A percentile compares a stretch with the other conserved stretches of the same genome.
phyloP scores from a whole-genome alignment of 2,888 invertebrate species.

The Entomobrya multifasciata region DNA sequence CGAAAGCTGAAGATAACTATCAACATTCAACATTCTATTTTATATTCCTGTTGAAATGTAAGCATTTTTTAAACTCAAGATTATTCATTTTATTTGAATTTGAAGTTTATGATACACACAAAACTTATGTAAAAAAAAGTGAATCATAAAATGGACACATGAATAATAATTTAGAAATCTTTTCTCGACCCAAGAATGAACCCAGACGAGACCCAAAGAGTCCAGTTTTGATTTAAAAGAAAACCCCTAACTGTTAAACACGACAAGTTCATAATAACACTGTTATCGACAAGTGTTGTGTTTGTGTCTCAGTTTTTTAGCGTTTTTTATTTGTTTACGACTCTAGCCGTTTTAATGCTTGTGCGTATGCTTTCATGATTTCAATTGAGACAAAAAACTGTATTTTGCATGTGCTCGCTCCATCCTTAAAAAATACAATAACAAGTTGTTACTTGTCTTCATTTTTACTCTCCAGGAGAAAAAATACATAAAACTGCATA shows the following conservation, averaged over 20 bases:
- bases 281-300: slow-evolving; percentile 9
- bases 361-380: background rate
- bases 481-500: too few relatives aligned
- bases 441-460: background rate
- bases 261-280: background rate
- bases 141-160: background rate
- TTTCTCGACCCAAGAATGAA: too few relatives aligned
- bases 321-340: background rate
- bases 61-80: too few relatives aligned
- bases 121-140: background rate
- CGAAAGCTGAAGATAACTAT: too few relatives aligned
- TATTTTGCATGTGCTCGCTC: background rate
- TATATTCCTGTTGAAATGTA: too few relatives aligned
- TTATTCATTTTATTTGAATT: background rate
- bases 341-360: background rate
- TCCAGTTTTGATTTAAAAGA: background rate
- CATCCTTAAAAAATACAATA: background rate
- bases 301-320: slow-evolving; percentile 2
- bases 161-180: background rate
- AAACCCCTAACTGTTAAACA: background rate
- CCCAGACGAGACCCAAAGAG: too few relatives aligned
- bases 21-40: too few relatives aligned
- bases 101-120: background rate
- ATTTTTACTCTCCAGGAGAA: background rate
- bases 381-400: too few relatives aligned